Evolutionary conservation across 2,113 vertebrate species (phyloP), one percentile per base, ranked within the genome.

Genomic region (Trochalopteron elliotii): DNA sequence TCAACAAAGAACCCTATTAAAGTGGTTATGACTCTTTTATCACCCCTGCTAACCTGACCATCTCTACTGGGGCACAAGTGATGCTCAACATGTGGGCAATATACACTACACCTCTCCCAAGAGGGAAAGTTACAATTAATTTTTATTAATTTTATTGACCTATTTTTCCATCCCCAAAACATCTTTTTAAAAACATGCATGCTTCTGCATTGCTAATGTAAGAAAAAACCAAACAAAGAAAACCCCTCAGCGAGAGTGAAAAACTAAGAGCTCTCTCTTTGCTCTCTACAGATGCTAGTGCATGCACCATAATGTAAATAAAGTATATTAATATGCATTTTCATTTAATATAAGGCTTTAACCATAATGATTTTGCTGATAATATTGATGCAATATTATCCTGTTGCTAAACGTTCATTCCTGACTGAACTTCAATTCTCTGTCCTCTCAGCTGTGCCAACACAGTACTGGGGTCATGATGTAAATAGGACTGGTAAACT

Each of bases 241-340:
- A 84, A 24, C 0, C 8, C 11, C 18, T 83, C 0, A 0, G 9
- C 9, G 6, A 24, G 50, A 65, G 28, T n/a, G n/a, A 89, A 65
- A 93, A 75, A 11, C 7, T 20, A 47, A 86, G 31, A 83, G 3
- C 3, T 37, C 3, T 67, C 28, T 45, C 39, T 87, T 87, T 70
- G 11, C n/a, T 70, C 7, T 77, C 40, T 40, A 53, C 13, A 70
- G n/a, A 94, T 42, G 23, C 10, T 52, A 71, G 23, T 35, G 10
- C 11, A 28, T 60, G 25, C 5, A 71, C 22, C 19, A 14, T 63
- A 67, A 68, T 64, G 15, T n/a, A 93, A 82, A 87, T 56, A 56
- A 89, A 78, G 24, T 47, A 35, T 59, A 70, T 52, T 45, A 67
- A 33, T 71, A 42, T 25, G 27, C 6, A n/a, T 71, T 71, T 91